Base-by-base conservation (phyloP, 2,797 vertebrate species). In the Morelia viridis region DNA sequence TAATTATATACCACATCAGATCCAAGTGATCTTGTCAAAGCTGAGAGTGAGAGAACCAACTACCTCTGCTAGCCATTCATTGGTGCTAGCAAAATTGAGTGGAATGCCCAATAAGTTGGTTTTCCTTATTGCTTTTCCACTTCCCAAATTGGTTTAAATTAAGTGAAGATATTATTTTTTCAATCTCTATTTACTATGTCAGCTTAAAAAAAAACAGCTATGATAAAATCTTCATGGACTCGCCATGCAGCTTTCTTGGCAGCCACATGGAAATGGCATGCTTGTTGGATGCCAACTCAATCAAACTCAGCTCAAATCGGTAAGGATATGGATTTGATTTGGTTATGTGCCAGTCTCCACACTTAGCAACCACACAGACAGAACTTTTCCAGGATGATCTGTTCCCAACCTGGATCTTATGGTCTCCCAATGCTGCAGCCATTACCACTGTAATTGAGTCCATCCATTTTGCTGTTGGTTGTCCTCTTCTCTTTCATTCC, bases 1-100 rank as follows among this genome's bases (percentile, higher is more conserved):
- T 97, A 97, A 97, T 97, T 96, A 96, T 88, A 92, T 93, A 91
- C 95, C 86, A 89, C 92, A 95, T 89, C 92, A 93, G 94, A 97
- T 96, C 94, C 95, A 93, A 96, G 94, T 94, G 94, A 97, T 96
- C 84, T 53, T 50, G 84, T 97, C 95, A 97, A 97, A 96, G 93
- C 94, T 95, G 96, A 96, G 62, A 88, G 46, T 6, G 35, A 35
- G 1, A 17, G 46, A 89, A 96, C 94, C 91, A 94, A 89, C 93
- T 92, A n/a, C 9, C 9, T 13, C 65, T 17, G 5, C 41, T 2
- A 35, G 96, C 95, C 92, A 1, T 24, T 80, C 9, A 0, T 80
- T 24, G 9, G 76, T 11, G 41, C 24, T 93, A 96, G 94, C 94
- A 93, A 88, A 96, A 96, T 90, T 89, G 94, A 93, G 50, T 95